These are phyloP conservation scores for Sinocyclocheilus grahami DNA, from an alignment of 2,113 vertebrate genomes.

Conservation along the genomic window DNA sequence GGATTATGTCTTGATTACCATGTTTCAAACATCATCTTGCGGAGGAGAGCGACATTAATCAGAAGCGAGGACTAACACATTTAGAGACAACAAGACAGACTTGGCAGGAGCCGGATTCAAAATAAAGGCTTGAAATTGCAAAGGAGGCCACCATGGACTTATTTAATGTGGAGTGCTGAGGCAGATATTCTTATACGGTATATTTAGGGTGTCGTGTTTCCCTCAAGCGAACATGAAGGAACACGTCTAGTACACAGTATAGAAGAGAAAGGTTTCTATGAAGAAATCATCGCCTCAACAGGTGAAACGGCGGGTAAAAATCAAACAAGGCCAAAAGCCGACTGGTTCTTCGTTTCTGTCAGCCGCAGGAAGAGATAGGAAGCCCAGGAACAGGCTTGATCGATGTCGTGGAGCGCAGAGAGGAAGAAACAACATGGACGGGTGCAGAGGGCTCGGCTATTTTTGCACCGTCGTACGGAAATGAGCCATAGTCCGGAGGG, in stretches of 20 bases:
- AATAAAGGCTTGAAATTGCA: not conserved
- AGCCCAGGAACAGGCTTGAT: conserved; percentile 85
- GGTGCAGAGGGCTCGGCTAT: conserved; percentile 79
- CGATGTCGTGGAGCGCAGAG: conserved; percentile 82
- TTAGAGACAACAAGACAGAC: conserved; percentile 43
- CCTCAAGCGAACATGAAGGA: not conserved
- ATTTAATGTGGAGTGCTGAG: conserved; percentile 18
- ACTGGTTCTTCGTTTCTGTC: conserved; percentile 55
- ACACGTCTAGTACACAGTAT: too few species aligned
- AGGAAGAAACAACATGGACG: conserved; percentile 84
- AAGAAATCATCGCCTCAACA: conserved; percentile 58
- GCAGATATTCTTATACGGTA: conserved; percentile 18
- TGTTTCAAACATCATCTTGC: conserved; percentile 72
- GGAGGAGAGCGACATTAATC: conserved; percentile 56
- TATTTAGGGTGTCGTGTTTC: not conserved
- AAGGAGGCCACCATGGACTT: conserved; percentile 1
- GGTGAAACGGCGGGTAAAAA: conserved; percentile 73
- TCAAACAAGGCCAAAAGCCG: conserved; percentile 71
- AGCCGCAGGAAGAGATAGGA: conserved; percentile 88
- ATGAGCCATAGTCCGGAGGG: conserved; percentile 80
- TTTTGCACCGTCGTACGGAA: conserved; percentile 88
- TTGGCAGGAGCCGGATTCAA: not conserved
- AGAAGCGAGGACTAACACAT: conserved; percentile 46
- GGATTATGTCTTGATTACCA: conserved; percentile 69
- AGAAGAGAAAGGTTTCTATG: not conserved